Base-by-base conservation (phyloP, 30 jellyfish, hydroid and myxozoan species). In the Calvadosia cruxmelitensis region DNA sequence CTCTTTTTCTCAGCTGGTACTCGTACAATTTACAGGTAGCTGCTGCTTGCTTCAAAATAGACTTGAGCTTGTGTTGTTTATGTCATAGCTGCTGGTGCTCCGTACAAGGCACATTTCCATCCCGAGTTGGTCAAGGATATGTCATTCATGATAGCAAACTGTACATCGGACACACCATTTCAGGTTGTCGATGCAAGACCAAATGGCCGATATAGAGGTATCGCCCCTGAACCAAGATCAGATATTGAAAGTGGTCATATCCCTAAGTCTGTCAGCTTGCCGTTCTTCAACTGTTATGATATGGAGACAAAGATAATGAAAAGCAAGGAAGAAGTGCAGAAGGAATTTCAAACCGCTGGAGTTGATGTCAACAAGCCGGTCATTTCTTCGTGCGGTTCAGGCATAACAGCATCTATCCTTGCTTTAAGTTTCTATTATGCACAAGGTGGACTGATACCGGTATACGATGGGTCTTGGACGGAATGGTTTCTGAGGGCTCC, bases 141-240 rank as follows among this genome's bases (percentile, higher is more conserved):
- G 25, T 84, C 53, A 27, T 66, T 63, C 34, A 71, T 88, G 49
- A 72, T 64, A 57, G 75, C 64, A 12, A 81, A 75, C 63, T 29
- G 73, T 27, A 25, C 30, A 24, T 16, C 76, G 2, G 80, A 73
- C 13, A 29, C 15, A n/a, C 78, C 76, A 35, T 34, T 31, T 13
- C 97, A 80, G 34, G 92, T 81, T 2, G 79, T 82, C 0, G 97
- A 88, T 81, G 97, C 97, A 0, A 80, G 97, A 71, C 79, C 85
- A 53, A 76, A 63, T 25, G 81, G 75, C 10, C 69, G 95, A 68
- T 88, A 49, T 62, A 25, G 61, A 15, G 97, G 95, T 16, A 7
- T 63, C 1, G 73, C 78, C 3, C 84, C 93, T 7, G 93, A 79
- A 57, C 92, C 92, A 3, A 67, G 79, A n/a, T 42, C 80, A 7